phyloP scores from a whole-genome alignment of 2,888 invertebrate genomes.

The Neria commutata region DNA sequence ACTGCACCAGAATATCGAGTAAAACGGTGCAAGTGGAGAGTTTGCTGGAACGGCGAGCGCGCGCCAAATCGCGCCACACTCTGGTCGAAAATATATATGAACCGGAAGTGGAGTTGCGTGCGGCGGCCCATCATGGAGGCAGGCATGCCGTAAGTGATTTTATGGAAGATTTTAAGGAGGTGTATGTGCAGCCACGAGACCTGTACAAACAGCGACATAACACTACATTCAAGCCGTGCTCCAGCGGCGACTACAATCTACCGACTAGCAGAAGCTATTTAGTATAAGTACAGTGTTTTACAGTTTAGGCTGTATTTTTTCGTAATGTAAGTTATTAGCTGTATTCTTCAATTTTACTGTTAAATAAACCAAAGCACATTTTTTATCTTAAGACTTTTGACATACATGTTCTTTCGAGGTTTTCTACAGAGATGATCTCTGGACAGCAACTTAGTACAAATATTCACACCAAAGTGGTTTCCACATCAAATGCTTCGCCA shows the following conservation, averaged over 20 bases:
- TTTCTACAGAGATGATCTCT: too few relatives aligned
- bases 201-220: slow-evolving; percentile 54
- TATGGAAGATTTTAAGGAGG: slow-evolving; percentile 50
- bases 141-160: slow-evolving; percentile 32
- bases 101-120: slow-evolving; percentile 48
- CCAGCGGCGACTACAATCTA: slow-evolving; percentile 52
- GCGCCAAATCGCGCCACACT: slow-evolving; percentile 45
- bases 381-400: slow-evolving; percentile 9
- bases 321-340: neutral
- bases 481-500: too few relatives aligned
- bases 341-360: slow-evolving; percentile 1
- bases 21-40: slow-evolving; percentile 36
- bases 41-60: slow-evolving; percentile 33
- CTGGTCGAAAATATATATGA: slow-evolving; percentile 58
- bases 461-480: too few relatives aligned
- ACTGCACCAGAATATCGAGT: slow-evolving; percentile 68
- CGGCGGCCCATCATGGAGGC: slow-evolving; percentile 22
- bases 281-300: slow-evolving; percentile 39
- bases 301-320: neutral
- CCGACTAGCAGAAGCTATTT: slow-evolving; percentile 55
- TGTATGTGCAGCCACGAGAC: slow-evolving; percentile 58
- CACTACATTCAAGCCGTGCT: slow-evolving; percentile 55
- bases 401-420: slow-evolving; percentile 9
- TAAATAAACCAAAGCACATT: slow-evolving; percentile 18
- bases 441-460: too few relatives aligned